Base-by-base conservation (phyloP, 2,113 vertebrate species). In the Nansenia antarctica region DNA sequence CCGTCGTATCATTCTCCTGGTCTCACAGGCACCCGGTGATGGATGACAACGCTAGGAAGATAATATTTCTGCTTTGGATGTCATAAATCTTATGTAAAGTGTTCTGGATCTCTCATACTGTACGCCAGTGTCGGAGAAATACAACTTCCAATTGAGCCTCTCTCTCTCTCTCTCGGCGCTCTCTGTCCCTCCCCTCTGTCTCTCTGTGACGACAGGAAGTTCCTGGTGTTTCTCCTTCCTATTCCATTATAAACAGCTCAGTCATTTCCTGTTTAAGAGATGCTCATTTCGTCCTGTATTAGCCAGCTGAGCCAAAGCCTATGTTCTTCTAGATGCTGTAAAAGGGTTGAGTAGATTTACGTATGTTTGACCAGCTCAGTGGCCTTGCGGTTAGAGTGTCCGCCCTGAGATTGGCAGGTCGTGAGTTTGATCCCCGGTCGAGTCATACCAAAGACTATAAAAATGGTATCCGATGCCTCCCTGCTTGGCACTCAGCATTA, bases 31-130 rank as follows among this genome's bases (percentile, higher is more conserved):
- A 87, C 91, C 75, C 89, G n/a, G n/a, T 98, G 97, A 98, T 97
- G 93, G 95, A 98, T 96, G 95, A 92, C 89, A 93, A n/a, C 91
- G 92, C 90, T 89, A 92, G 92, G 92, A 91, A 90, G 94, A 95
- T 95, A 95, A 94, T 97, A 93, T 94, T 96, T 96, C 94, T 95
- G 93, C 95, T 96, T n/a, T 93, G 92, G 93, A 94, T 95, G 93
- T 95, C 94, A 97, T 96, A 95, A 96, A 96, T 94, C 95, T 96
- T 94, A 94, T 82, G 81, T 92, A 92, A 91, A 92, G 90, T 92
- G 88, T 87, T 91, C 81, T 79, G 81, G 67, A 47, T 74, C 66
- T 63, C 2, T n/a, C n/a, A n/a, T n/a, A n/a, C n/a, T n/a, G 27
- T 55, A 55, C 53, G 3, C 45, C n/a, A 49, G n/a, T 18, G 15